Evolutionary conservation across 2,113 vertebrate species (phyloP), one percentile per base, ranked within the genome.

Genomic region (Bufo gargarizans): DNA sequence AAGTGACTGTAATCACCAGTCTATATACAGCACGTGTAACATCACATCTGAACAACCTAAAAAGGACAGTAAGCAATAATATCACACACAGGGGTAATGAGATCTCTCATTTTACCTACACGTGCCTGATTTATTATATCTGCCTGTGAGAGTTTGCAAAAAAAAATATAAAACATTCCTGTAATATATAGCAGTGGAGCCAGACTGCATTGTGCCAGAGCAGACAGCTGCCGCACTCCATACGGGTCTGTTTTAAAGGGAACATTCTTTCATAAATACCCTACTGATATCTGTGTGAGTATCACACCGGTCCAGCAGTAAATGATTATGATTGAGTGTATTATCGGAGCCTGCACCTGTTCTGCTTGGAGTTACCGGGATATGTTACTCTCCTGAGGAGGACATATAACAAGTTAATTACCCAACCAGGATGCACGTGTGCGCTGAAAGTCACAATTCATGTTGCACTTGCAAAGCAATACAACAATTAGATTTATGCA

Each of bases 291-390:
- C 72, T 77, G 71, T 77, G 20, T 76, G 84, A 86, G 77, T 61
- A 22, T 86, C 85, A 78, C 85, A 10, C 56, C 10, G 69, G 84
- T 86, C 56, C 72, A 86, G 72, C 74, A 77, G 58, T 77, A 86
- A 86, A 67, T 86, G 47, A 86, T 86, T 67, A 69, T 67, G 85
- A 86, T 86, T 86, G 74, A 86, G 13, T 79, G 85, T 45, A 84
- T 55, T 67, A 77, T 69, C 61, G 13, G 61, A 67, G 43, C 13
- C 49, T 12, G 61, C 85, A 86, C 85, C 85, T 86, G 85, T 79
- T 86, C 85, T 86, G 55, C 45, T 76, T 7, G 19, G 43, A 47
- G 71, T 77, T 76, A 43, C 56, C 3, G 50, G 84, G 69, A 85
- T 74, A 76, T 47, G 50, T 13, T n/a, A 69, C 72, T 56, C 67